Evolutionary conservation across 2,888 invertebrate species (phyloP).

Genomic region (Proisotoma minuta): DNA sequence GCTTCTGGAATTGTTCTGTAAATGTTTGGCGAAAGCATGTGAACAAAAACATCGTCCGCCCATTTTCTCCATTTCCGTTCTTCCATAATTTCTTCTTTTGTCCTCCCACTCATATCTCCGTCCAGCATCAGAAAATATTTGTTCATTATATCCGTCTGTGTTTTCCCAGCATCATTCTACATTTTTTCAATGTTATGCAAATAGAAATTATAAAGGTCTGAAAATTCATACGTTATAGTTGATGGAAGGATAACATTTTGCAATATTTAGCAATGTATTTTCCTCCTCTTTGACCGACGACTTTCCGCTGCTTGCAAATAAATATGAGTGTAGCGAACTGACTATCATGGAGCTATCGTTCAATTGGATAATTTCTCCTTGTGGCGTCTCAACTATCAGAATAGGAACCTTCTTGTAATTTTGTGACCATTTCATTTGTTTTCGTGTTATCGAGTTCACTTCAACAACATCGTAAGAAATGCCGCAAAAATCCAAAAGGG

Average conservation of each 20-base stretch:
- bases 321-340: conserved; percentile 74
- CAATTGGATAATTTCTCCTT: conserved; percentile 62
- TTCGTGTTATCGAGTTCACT: conserved; percentile 89
- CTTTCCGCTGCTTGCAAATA: conserved; percentile 50
- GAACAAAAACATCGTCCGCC: conserved; percentile 87
- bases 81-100: conserved; percentile 54
- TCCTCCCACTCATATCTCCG: conserved; percentile 50
- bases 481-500: conserved; percentile 85
- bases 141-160: conserved; percentile 72
- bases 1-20: conserved; percentile 82
- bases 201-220: neutral
- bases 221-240: conserved; percentile 53
- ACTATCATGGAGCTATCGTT: conserved; percentile 92
- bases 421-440: conserved; percentile 83
- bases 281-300: conserved; percentile 54
- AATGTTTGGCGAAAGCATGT: conserved; percentile 92
- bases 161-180: conserved; percentile 62
- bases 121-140: conserved; percentile 90
- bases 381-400: conserved; percentile 64
- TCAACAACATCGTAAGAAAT: conserved; percentile 93
- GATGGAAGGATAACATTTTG: conserved; percentile 71
- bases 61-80: conserved; percentile 94
- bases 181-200: neutral
- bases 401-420: conserved; percentile 93
- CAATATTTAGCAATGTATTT: conserved; percentile 63